Evolutionary conservation across 2,888 invertebrate species (phyloP).

Genomic region (Mesopsocus fuscifrons): DNA sequence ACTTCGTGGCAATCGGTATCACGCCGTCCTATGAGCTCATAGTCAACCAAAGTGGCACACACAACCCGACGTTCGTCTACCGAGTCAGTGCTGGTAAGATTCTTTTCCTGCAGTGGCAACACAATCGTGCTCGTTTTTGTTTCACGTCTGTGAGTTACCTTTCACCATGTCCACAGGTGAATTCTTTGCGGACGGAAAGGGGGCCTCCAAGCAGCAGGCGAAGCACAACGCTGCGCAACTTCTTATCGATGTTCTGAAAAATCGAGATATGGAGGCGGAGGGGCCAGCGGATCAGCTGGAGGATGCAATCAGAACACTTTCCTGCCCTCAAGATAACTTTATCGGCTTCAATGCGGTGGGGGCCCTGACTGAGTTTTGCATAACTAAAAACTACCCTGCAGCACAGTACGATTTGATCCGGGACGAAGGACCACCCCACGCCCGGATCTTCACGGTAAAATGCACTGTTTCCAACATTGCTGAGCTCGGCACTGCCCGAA

Average conservation of each 20-base stretch:
- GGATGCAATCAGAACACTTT: background rate
- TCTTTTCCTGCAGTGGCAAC: too few relatives aligned
- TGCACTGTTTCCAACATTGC: background rate
- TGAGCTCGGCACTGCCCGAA: background rate
- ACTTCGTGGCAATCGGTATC: background rate
- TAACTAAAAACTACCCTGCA: background rate
- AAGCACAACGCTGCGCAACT: background rate
- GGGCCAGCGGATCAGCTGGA: background rate
- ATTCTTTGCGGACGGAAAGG: background rate
- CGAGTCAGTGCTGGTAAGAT: background rate
- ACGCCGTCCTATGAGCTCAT: constrained; percentile 1
- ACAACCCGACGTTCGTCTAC: constrained; percentile 4
- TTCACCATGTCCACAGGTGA: too few relatives aligned
- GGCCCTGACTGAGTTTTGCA: background rate
- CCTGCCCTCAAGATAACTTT: background rate
- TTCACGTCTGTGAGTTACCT: too few relatives aligned
- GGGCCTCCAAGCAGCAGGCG: constrained; percentile 3
- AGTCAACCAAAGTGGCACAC: background rate
- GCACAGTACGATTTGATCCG: background rate
- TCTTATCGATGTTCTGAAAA: background rate
- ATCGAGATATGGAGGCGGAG: background rate
- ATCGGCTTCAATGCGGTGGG: background rate
- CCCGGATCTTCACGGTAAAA: background rate
- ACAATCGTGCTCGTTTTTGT: too few relatives aligned
- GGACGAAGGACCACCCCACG: background rate